Evolutionary conservation across 2,888 invertebrate genomes (phyloP).

Genomic region (Philhelius pedissequus): DNA sequence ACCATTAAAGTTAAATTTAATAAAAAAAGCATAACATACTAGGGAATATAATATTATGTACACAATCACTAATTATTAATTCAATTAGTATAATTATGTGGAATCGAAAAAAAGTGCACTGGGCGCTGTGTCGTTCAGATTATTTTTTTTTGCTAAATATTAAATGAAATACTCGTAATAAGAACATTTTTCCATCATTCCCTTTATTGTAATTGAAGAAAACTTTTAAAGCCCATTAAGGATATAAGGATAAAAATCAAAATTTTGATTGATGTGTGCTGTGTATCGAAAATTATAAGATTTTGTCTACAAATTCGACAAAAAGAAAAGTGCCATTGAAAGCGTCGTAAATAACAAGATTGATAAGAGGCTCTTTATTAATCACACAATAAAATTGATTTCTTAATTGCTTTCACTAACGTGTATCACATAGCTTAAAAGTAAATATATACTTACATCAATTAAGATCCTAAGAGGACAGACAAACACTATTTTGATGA

Average conservation of each 20-base stretch:
- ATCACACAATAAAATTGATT: conserved; percentile 1
- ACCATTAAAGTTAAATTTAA: too few relatives aligned
- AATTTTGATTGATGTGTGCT: conserved; percentile 50
- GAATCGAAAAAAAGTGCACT: too few relatives aligned
- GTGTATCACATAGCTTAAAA: not conserved
- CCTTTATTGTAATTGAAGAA: conserved; percentile 26
- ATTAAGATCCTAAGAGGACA: conserved; percentile 15
- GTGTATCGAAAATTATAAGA: not conserved
- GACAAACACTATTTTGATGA: conserved; percentile 11
- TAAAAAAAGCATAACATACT: too few relatives aligned
- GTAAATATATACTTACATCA: not conserved
- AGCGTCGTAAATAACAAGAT: conserved; percentile 1
- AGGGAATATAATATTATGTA: too few relatives aligned
- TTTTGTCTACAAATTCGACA: conserved; percentile 21
- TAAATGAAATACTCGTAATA: too few relatives aligned
- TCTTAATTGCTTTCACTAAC: conserved; percentile 1
- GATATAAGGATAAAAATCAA: conserved; percentile 38
- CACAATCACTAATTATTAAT: too few relatives aligned
- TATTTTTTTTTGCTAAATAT: too few relatives aligned
- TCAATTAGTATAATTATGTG: too few relatives aligned
- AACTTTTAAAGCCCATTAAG: conserved; percentile 52
- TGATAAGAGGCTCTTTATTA: conserved; percentile 14
- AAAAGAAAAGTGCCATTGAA: conserved; percentile 49
- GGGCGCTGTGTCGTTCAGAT: too few relatives aligned
- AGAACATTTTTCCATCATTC: too few relatives aligned